Evolutionary conservation across 37 sponge, comb jelly and placozoan genomes (phyloP).

Genomic region (Beroe forskalii): DNA sequence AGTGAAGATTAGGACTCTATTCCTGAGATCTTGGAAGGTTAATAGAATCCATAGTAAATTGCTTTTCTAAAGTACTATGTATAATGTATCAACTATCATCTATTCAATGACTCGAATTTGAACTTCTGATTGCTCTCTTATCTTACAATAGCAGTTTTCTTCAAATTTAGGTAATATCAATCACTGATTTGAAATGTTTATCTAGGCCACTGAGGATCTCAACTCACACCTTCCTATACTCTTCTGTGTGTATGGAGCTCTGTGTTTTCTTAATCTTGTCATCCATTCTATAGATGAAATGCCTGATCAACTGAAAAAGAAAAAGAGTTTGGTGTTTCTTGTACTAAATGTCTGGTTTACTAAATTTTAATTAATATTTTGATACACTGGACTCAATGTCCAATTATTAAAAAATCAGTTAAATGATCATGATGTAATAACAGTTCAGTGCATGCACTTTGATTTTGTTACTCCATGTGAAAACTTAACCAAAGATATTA

Average conservation of each 20-base stretch:
- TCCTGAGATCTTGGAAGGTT: slow-evolving; percentile 13
- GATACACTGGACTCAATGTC: background rate
- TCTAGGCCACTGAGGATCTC: background rate
- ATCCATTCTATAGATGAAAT: background rate
- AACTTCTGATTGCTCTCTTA: background rate
- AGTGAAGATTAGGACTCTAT: slow-evolving; percentile 2
- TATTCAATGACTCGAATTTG: background rate
- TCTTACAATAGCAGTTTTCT: background rate
- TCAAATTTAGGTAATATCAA: background rate
- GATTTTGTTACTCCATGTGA: background rate
- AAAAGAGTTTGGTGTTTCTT: slow-evolving; percentile 1
- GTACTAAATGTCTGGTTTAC: background rate
- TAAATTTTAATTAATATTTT: background rate
- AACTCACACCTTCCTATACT: background rate
- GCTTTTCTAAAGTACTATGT: no score
- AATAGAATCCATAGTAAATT: no score
- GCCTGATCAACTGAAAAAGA: slow-evolving; percentile 5
- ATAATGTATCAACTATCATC: no score
- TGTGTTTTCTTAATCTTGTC: slow-evolving; percentile 13
- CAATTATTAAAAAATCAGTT: background rate
- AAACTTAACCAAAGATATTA: no score
- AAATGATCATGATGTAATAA: background rate
- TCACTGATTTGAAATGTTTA: background rate
- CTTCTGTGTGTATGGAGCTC: background rate
- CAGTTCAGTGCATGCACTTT: background rate